phyloP scores from a whole-genome alignment of 1,140 invertebrate species.

The Doryteuthis pealeii region DNA sequence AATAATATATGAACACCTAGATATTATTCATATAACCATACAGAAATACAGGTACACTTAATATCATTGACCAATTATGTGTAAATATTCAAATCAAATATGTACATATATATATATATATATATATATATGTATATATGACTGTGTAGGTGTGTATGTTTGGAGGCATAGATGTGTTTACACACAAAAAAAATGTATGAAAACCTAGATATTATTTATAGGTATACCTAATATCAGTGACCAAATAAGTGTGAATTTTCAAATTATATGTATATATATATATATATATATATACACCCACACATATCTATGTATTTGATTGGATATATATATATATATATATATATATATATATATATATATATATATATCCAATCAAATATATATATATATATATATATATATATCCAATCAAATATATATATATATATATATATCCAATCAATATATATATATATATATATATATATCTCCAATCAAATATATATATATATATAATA shows the following conservation, averaged over 20 bases:
- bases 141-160: background rate
- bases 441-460: too few species aligned
- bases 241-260: too few species aligned
- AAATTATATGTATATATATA: background rate
- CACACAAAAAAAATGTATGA: background rate
- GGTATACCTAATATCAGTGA: too few species aligned
- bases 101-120: background rate
- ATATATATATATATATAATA: too few species aligned
- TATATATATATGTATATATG: background rate
- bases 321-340: background rate
- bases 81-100: background rate
- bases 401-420: background rate
- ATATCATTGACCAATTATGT: background rate
- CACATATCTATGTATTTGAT: background rate
- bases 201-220: background rate
- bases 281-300: background rate
- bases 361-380: background rate
- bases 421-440: background rate
- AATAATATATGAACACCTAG: background rate
- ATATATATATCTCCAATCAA: too few species aligned
- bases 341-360: constrained; percentile 1
- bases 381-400: constrained; percentile 5
- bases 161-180: background rate
- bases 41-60: background rate
- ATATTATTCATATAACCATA: background rate